Base-by-base conservation (phyloP, 2,113 vertebrate genomes). In the Myxocyprinus asiaticus region DNA sequence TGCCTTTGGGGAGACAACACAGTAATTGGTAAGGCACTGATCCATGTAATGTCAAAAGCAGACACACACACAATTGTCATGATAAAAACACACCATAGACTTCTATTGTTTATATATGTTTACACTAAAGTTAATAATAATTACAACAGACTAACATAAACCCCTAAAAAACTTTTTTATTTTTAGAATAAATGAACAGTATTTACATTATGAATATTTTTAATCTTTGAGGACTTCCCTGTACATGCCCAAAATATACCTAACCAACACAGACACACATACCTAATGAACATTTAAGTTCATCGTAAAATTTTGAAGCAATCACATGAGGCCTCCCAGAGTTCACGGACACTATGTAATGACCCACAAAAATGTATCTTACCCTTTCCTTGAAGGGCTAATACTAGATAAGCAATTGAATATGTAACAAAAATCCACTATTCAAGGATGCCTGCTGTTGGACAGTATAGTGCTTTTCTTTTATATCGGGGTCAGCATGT, bases 401-500 rank as follows among this genome's bases (percentile, higher is more conserved):
- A 74, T 5, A 9, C n/a, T 3, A 74, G 71, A 62, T 62, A 74
- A 33, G 44, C 5, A 11, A 48, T 62, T 10, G 14, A 58, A 7
- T 58, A 15, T n/a, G 12, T n/a, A 12, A 33, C 56, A 62, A 62
- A 14, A 74, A 48, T 48, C 6, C 42, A 45, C 59, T 47, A 74
- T 74, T 74, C 71, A 74, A 74, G 56, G 71, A 74, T 62, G 15
- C 4, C 3, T 7, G 6, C 6, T 17, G 22, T 33, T 33, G 22
- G 22, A 33, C 22, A 42, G 15, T 22, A 59, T 62, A 33, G 22
- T 33, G 22, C 3, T 33, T 74, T 6, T 62, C 44, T 50, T 61
- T 62, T 74, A 61, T 7, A 33, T 74, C 58, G 14, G 71, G 56
- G 15, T 62, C 5, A 62, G 9, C 7, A 22, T 22, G 48, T 17